These are phyloP conservation scores for Drosophila demipolita DNA, from an alignment of 2,888 invertebrate species.

Conservation along the genomic window DNA sequence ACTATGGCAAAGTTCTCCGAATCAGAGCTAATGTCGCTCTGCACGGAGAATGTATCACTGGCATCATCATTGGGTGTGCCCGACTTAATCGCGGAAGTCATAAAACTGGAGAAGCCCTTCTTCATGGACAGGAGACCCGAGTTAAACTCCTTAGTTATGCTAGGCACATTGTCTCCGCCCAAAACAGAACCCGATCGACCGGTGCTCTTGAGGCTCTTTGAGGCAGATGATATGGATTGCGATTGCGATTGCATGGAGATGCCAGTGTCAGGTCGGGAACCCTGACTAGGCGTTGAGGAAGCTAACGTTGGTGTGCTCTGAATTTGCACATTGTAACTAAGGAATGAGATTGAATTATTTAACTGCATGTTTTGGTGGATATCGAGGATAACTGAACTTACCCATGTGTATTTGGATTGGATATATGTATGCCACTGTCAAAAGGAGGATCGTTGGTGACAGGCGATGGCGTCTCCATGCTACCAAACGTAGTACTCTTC, in stretches of 20 bases:
- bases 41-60: constrained; percentile 90
- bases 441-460: constrained; percentile 83
- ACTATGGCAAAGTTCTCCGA: constrained; percentile 94
- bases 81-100: constrained; percentile 92
- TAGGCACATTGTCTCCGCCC: constrained; percentile 66
- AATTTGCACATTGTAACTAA: constrained; percentile 84
- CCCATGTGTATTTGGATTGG: constrained; percentile 85
- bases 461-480: constrained; percentile 84
- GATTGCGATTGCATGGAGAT: constrained; percentile 77
- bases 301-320: constrained; percentile 82
- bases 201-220: constrained; percentile 81
- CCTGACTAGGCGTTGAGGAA: constrained; percentile 80
- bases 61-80: constrained; percentile 89
- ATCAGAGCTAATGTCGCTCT: constrained; percentile 94
- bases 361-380: background rate
- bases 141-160: constrained; percentile 86
- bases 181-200: constrained; percentile 63
- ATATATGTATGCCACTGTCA: constrained; percentile 79
- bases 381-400: constrained; percentile 41
- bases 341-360: constrained; percentile 7
- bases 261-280: constrained; percentile 82
- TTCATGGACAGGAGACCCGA: constrained; percentile 91
- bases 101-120: constrained; percentile 92
- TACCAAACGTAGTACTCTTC: constrained; percentile 84
- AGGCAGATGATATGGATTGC: constrained; percentile 83